phyloP scores from a whole-genome alignment of 1,140 invertebrate genomes.

The Ladona fulva region DNA sequence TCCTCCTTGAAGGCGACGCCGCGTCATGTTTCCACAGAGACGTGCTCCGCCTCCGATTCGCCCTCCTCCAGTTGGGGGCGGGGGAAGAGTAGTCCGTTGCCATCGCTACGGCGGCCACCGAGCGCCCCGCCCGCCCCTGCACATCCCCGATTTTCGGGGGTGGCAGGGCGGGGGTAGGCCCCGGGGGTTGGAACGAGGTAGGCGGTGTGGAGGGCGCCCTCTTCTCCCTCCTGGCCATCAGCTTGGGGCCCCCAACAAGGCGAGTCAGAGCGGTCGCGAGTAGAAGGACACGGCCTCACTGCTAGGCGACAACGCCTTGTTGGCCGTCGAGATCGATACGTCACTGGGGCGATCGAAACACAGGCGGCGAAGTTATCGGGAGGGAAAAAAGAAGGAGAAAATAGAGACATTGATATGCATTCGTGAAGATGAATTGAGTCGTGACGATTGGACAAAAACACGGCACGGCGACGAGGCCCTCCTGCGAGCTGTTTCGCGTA shows the following conservation, averaged over 20 bases:
- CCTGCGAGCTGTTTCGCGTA: too few relatives aligned
- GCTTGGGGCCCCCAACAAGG: neutral
- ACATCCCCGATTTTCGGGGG: neutral
- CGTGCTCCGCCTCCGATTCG: neutral
- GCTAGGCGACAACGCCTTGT: neutral
- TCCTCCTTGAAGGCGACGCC: neutral
- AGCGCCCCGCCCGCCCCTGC: neutral
- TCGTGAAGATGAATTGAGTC: too few relatives aligned
- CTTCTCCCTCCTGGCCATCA: neutral
- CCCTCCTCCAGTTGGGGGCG: neutral
- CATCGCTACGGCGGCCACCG: neutral
- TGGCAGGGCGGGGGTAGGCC: too few relatives aligned
- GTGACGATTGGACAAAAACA: too few relatives aligned
- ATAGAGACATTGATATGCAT: neutral
- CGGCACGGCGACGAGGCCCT: too few relatives aligned
- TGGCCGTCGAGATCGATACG: neutral
- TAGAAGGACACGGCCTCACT: neutral
- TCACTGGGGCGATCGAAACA: neutral
- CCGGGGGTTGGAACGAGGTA: neutral
- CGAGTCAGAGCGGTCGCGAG: neutral
- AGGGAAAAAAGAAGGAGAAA: neutral
- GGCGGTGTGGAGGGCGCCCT: neutral
- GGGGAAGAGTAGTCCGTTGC: neutral
- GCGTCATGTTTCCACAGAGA: neutral
- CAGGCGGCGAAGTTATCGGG: neutral